Evolutionary conservation across 2,888 invertebrate genomes (phyloP).

Genomic region (Latrodectus hesperus): DNA sequence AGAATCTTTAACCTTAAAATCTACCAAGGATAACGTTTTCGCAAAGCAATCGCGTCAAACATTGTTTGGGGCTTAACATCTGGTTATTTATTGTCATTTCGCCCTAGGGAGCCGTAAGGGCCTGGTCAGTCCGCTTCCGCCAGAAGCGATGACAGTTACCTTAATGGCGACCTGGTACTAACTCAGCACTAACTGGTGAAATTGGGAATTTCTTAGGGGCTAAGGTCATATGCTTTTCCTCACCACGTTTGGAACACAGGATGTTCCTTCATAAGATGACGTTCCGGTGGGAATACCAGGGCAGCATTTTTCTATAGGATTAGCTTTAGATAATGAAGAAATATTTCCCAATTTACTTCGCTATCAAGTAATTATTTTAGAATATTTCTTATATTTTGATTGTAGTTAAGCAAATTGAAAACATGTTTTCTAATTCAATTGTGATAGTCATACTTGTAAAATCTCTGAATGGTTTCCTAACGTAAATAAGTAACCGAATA

Average conservation of each 20-base stretch:
- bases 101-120: conserved; percentile 51
- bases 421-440: no score
- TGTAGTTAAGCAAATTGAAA: no score
- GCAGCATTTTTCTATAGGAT: no score
- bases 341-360: no score
- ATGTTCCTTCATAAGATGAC: no score
- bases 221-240: conserved; percentile 17
- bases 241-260: not conserved
- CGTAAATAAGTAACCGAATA: no score
- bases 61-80: conserved; percentile 38
- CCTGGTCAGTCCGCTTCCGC: conserved; percentile 26
- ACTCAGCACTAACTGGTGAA: conserved; percentile 30
- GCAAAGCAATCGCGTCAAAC: conserved; percentile 29
- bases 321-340: no score
- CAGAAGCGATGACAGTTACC: conserved; percentile 47
- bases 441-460: no score
- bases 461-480: no score
- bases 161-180: conserved; percentile 26
- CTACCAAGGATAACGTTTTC: not conserved
- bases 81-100: conserved; percentile 58
- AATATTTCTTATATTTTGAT: no score
- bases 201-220: conserved; percentile 9
- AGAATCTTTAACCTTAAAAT: conserved; percentile 20
- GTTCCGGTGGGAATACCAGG: no score
- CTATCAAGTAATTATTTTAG: no score